phyloP scores from a whole-genome alignment of 2,888 invertebrate species.

The Meiosimyza decipiens region DNA sequence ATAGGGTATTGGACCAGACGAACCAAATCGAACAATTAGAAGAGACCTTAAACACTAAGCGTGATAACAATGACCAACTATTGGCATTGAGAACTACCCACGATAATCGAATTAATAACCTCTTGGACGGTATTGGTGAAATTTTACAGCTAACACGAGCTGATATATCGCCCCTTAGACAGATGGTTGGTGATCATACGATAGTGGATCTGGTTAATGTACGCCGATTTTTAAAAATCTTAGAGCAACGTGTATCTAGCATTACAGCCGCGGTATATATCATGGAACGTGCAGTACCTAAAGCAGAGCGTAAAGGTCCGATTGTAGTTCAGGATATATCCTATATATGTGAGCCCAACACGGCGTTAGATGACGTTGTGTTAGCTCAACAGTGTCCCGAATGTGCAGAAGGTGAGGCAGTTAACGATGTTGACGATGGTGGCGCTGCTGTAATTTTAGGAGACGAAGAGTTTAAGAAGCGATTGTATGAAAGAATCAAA shows the following conservation, averaged over 20 bases:
- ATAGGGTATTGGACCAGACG: conserved; percentile 46
- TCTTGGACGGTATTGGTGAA: conserved; percentile 56
- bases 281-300: conserved; percentile 49
- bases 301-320: conserved; percentile 45
- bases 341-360: conserved; percentile 56
- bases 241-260: conserved; percentile 69
- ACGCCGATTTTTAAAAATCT: conserved; percentile 68
- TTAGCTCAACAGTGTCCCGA: conserved; percentile 66
- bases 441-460: conserved; percentile 53
- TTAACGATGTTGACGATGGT: conserved; percentile 63
- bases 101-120: conserved; percentile 52
- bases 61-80: conserved; percentile 48
- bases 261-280: conserved; percentile 69
- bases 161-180: conserved; percentile 68
- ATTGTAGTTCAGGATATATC: conserved; percentile 61
- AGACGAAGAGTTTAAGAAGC: conserved; percentile 53
- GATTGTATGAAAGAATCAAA: conserved; percentile 61
- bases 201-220: conserved; percentile 72
- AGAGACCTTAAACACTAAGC: conserved; percentile 49
- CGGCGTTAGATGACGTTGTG: conserved; percentile 69
- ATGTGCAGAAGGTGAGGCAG: conserved; percentile 65
- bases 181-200: conserved; percentile 70
- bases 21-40: conserved; percentile 56
- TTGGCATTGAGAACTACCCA: conserved; percentile 47
- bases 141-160: conserved; percentile 67